Base-by-base conservation (phyloP, 2,113 vertebrate species). In the Urocolius indicus region DNA sequence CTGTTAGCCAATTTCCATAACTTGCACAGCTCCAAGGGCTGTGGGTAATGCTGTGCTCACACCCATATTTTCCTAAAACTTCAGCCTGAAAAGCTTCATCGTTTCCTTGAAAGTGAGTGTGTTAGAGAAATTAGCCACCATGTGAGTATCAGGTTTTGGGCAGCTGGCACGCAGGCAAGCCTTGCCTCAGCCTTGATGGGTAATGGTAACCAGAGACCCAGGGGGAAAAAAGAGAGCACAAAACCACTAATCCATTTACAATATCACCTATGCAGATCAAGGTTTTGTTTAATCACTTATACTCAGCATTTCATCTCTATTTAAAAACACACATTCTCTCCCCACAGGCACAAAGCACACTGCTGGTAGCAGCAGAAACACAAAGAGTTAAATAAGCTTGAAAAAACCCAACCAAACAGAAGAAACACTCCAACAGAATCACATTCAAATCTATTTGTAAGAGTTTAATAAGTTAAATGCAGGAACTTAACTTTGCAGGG, bases 111-210 rank as follows among this genome's bases (percentile, higher is more conserved):
- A 94, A 95, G 65, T 38, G 58, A 90, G 76, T 54, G 76, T 21
- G 34, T 84, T 73, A 78, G 69, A 87, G 62, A 73, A 91, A 84
- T 49, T 43, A 65, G 63, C 43, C 84, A 85, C 69, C 76, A 20
- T 10, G 76, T 21, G 84, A 90, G 76, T 93, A 85, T 80, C 94
- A 83, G 38, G 32, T 87, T 96, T 92, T 96, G 81, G 87, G 81
- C 85, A 96, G 95, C 92, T 96, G 95, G 94, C 89, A 74, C 6
- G 54, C 63, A 80, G 63, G 59, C 41, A 75, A 29, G 17, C 10
- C 15, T 63, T 91, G 81, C 90, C 84, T 96, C 76, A 43, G 38
- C 78, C 34, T 83, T 1, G 69, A 57, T 89, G 65, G 90, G 38
- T 54, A 24, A 84, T 63, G 71, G 81, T 54, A 96, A 94, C 68